These are phyloP conservation scores for Diachasmimorpha longicaudata DNA, from an alignment of 1,140 invertebrate genomes.

Conservation along the genomic window DNA sequence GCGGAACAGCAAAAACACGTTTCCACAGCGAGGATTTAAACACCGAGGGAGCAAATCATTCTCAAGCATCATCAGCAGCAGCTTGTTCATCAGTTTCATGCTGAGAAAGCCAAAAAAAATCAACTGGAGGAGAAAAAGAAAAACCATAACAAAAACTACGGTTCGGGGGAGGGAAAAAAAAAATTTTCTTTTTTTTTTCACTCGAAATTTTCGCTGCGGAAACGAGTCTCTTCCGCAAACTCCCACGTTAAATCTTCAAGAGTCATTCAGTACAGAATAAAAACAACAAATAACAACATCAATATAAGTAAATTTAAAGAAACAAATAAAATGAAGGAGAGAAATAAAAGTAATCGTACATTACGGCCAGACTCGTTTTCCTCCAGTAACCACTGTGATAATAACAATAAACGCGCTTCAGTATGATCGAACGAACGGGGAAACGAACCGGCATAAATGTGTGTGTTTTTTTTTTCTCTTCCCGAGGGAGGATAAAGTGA, in stretches of 20 bases:
- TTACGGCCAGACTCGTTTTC: constrained; percentile 47
- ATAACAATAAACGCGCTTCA: constrained; percentile 26
- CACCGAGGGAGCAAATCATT: neutral
- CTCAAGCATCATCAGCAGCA: neutral
- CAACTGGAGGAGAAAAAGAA: neutral
- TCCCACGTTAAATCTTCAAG: neutral
- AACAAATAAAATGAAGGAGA: neutral
- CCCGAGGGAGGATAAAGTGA: neutral
- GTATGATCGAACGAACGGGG: constrained; percentile 13
- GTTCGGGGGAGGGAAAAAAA: neutral
- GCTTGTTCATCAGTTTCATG: constrained; percentile 2
- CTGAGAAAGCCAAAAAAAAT: neutral
- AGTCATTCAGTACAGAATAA: neutral
- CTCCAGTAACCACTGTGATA: constrained; percentile 54
- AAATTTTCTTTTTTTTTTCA: no score
- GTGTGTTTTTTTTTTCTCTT: neutral
- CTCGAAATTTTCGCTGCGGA: constrained; percentile 1
- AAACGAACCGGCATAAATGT: constrained; percentile 15
- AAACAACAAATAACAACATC: neutral
- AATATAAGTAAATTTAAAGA: neutral
- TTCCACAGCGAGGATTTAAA: constrained; percentile 7
- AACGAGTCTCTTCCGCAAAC: constrained; percentile 7
- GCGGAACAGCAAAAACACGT: constrained; percentile 15
- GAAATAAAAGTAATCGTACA: constrained; percentile 2
- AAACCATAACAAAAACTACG: neutral